Evolutionary conservation across 2,888 invertebrate genomes (phyloP).

Genomic region (Eurytoma adleriae): DNA sequence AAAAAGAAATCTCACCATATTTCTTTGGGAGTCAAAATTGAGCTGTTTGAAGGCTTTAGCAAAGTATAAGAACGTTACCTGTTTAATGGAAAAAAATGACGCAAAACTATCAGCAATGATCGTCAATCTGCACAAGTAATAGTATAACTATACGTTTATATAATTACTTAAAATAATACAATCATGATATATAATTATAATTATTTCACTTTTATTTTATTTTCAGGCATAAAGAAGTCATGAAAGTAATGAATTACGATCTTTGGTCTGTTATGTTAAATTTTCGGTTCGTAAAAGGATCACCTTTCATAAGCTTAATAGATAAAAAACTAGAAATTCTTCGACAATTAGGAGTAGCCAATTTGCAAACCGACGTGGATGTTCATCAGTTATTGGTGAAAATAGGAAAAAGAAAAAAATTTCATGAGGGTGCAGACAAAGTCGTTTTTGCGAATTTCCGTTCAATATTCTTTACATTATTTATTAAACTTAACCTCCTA

Average conservation of each 20-base stretch:
- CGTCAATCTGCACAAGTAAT: background rate
- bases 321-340: background rate
- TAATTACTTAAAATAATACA: background rate
- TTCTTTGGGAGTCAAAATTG: background rate
- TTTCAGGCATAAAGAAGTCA: background rate
- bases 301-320: background rate
- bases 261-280: background rate
- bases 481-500: background rate
- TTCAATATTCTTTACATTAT: background rate
- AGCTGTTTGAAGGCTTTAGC: background rate
- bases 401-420: background rate
- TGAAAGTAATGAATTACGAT: background rate
- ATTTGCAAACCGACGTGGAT: background rate
- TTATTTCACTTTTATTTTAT: background rate
- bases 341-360: background rate
- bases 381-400: background rate
- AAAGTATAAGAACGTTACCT: conserved; percentile 12
- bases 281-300: background rate
- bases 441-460: no score
- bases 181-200: background rate
- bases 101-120: background rate
- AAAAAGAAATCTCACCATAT: background rate
- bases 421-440: background rate
- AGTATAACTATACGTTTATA: no score
- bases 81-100: background rate